These are phyloP conservation scores for Diadema setosum DNA, from an alignment of 35 echinoderm and acorn worm species.

Conservation along the genomic window DNA sequence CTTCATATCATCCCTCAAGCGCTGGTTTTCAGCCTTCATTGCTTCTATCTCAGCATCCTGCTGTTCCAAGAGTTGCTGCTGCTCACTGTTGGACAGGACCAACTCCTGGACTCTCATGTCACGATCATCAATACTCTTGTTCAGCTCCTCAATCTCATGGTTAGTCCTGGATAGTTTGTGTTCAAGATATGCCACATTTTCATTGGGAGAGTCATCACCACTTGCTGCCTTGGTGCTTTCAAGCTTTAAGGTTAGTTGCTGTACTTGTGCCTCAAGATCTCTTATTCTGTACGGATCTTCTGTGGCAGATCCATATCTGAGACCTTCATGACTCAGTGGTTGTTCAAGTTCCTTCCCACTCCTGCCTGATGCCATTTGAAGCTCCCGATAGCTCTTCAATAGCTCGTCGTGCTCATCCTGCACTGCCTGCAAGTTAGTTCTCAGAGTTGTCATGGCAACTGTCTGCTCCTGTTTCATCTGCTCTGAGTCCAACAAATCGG, in stretches of 20 bases:
- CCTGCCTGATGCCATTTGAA: too few species aligned
- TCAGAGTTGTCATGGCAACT: conserved; percentile 8
- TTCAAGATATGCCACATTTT: background rate
- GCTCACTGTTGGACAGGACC: background rate
- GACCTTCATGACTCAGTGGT: too few species aligned
- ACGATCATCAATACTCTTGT: background rate
- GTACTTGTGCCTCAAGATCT: background rate
- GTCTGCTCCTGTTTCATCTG: conserved; percentile 9
- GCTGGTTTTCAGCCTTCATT: conserved; percentile 17
- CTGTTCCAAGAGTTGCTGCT: background rate
- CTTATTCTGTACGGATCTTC: background rate
- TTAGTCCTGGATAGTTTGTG: background rate
- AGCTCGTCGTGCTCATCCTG: background rate
- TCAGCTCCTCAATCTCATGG: conserved; percentile 11
- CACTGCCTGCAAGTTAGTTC: background rate
- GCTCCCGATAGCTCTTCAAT: background rate
- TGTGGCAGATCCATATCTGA: too few species aligned
- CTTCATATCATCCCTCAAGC: background rate
- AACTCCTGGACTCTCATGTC: conserved; percentile 4
- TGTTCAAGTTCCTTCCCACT: background rate
- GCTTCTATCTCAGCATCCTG: conserved; percentile 9
- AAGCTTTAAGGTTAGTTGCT: background rate
- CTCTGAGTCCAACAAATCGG: background rate
- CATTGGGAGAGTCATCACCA: background rate
- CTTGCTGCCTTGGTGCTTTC: background rate